phyloP scores from a whole-genome alignment of 92 coral and sea anemone species.

The Phenganax stokvisi region DNA sequence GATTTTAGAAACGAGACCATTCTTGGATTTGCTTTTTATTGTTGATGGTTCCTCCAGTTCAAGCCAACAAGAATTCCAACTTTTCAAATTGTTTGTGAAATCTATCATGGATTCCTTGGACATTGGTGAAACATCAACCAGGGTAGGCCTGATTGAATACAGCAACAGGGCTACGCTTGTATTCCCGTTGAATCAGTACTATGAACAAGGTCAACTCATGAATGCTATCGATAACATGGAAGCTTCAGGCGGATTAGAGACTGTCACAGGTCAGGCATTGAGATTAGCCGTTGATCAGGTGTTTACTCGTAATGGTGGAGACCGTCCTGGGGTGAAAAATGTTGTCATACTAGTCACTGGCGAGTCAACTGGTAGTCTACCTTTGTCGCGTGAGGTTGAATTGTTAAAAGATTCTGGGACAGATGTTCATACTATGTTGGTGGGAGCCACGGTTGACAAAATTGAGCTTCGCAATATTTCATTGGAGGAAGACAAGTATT shows the following conservation, averaged over 20 bases:
- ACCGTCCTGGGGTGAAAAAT: conserved; percentile 62
- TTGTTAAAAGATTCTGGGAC: conserved; percentile 57
- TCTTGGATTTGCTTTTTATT: conserved; percentile 31
- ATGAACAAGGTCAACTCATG: conserved; percentile 19
- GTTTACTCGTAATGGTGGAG: conserved; percentile 42
- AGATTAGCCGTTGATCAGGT: conserved; percentile 22
- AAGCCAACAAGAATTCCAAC: conserved; percentile 26
- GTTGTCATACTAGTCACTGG: conserved; percentile 68
- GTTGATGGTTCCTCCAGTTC: conserved; percentile 33
- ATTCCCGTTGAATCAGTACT: conserved; percentile 23
- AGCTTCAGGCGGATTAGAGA: conserved; percentile 23
- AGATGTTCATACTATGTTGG: conserved; percentile 57
- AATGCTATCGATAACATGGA: conserved; percentile 27
- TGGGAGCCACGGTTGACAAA: conserved; percentile 47
- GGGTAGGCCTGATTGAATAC: conserved; percentile 34
- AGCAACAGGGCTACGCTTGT: conserved; percentile 39
- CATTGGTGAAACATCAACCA: conserved; percentile 24
- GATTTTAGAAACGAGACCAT: conserved; percentile 16
- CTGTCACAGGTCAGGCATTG: conserved; percentile 31
- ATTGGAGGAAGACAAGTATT: conserved; percentile 10
- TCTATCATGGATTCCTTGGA: conserved; percentile 31
- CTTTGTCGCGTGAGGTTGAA: conserved; percentile 54
- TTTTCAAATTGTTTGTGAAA: conserved; percentile 21
- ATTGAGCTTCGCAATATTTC: conserved; percentile 48
- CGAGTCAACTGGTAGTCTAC: conserved; percentile 47